A percentile compares a stretch with the other conserved stretches of the same genome.
Conservation (phyloP, 1,140 invertebrate species). For the Proctacanthus coquilletti region DNA sequence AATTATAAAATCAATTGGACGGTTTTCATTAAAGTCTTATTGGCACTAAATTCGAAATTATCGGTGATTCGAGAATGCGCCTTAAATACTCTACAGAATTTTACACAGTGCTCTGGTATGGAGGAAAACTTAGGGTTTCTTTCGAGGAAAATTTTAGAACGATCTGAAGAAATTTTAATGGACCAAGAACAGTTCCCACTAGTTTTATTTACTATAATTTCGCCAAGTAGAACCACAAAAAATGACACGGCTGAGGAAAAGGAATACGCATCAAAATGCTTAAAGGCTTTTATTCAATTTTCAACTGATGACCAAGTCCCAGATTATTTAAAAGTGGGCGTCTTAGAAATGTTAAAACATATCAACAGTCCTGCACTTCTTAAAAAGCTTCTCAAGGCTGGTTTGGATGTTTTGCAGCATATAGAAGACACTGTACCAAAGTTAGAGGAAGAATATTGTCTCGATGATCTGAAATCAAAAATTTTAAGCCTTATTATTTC, state of each 20-base stretch:
- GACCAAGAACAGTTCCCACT: constrained; percentile 44
- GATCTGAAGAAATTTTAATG: constrained; percentile 38
- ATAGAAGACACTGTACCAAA: constrained; percentile 12
- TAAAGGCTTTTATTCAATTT: no score
- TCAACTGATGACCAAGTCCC: no score
- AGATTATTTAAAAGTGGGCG: background rate
- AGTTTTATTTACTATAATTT: constrained; percentile 30
- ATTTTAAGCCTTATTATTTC: constrained; percentile 17
- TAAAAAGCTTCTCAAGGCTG: constrained; percentile 18
- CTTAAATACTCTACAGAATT: constrained; percentile 12
- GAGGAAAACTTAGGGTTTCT: constrained; percentile 11
- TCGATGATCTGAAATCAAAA: constrained; percentile 13
- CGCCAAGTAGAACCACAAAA: background rate
- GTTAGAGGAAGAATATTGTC: background rate
- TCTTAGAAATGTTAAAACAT: constrained; percentile 33
- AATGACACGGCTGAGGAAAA: no score
- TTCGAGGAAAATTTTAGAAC: constrained; percentile 20
- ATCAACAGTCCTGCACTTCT: constrained; percentile 38
- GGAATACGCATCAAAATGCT: no score
- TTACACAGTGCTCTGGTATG: constrained; percentile 5
- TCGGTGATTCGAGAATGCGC: constrained; percentile 27
- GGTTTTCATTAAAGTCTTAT: constrained; percentile 13
- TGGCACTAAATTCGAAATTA: constrained; percentile 12
- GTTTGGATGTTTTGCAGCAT: constrained; percentile 25
- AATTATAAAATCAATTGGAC: background rate